phyloP scores from a whole-genome alignment of 2,888 invertebrate genomes.

The Drosophila robusta region DNA sequence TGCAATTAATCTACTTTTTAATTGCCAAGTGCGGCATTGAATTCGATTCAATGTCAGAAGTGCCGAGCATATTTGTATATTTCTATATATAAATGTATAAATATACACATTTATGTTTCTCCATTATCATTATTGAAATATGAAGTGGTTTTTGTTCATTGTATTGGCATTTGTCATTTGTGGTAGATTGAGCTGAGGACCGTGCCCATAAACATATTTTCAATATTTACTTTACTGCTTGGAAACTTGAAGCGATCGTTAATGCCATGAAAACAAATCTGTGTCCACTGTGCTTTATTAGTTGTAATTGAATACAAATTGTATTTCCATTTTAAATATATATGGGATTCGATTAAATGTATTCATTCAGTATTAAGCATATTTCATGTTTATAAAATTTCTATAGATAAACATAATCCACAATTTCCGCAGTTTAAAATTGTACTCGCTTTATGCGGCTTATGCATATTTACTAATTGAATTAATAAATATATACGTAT shows the following conservation, averaged over 20 bases:
- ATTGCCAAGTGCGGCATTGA: slow-evolving; percentile 3
- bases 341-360: slow-evolving; percentile 9
- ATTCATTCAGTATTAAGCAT: slow-evolving; percentile 19
- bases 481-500: slow-evolving; percentile 50
- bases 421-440: slow-evolving; percentile 52
- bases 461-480: slow-evolving; percentile 62
- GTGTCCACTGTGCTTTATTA: too few relatives aligned
- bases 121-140: background rate
- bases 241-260: background rate
- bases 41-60: slow-evolving; percentile 21
- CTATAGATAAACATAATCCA: slow-evolving; percentile 41
- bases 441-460: slow-evolving; percentile 25
- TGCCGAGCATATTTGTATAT: background rate
- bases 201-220: background rate
- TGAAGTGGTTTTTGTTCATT: too few relatives aligned
- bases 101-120: background rate
- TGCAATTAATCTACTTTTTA: slow-evolving; percentile 27
- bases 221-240: background rate
- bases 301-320: background rate
- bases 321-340: background rate
- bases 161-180: background rate
- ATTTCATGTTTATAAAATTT: slow-evolving; percentile 17
- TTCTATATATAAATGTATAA: background rate
- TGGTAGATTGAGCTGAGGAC: background rate
- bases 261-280: too few relatives aligned